Evolutionary conservation across 2,888 invertebrate genomes (phyloP).

Genomic region (Choreutis nemorana): DNA sequence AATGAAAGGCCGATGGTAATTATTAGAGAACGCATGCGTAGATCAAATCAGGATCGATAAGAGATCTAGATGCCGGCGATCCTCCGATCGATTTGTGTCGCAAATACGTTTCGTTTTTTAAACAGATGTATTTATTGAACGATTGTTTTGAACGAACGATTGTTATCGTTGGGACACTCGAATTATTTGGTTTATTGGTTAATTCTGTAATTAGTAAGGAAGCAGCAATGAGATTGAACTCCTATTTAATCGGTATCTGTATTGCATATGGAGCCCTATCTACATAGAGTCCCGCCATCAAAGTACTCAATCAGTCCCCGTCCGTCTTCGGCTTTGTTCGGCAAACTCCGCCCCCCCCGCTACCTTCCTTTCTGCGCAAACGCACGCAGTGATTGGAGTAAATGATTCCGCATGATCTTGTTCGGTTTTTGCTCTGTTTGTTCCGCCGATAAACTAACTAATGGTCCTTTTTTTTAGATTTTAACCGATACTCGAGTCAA

Average conservation of each 20-base stretch:
- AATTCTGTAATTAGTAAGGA: conserved; percentile 1
- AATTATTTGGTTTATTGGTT: no score
- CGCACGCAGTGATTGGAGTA: conserved; percentile 44
- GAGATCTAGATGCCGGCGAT: conserved; percentile 46
- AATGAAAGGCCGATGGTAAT: conserved; percentile 60
- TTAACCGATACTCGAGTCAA: conserved; percentile 38
- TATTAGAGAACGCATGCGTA: conserved; percentile 59
- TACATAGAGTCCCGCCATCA: conserved; percentile 14
- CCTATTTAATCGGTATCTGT: no score
- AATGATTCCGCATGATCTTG: conserved; percentile 58
- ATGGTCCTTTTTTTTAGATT: conserved; percentile 18
- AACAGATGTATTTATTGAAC: no score
- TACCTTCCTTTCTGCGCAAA: conserved; percentile 7
- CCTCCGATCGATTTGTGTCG: no score
- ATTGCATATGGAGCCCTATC: not conserved
- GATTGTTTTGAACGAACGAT: no score
- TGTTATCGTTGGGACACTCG: no score
- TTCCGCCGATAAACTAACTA: no score
- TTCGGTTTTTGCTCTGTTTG: conserved; percentile 54
- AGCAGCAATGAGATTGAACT: conserved; percentile 3
- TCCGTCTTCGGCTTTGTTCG: conserved; percentile 33
- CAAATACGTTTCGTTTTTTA: no score
- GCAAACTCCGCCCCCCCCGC: conserved; percentile 22
- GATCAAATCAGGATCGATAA: conserved; percentile 62
- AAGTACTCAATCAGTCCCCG: conserved; percentile 14